A percentile compares a stretch with the other conserved stretches of the same genome.
phyloP scores from a whole-genome alignment of 1,140 invertebrate genomes.

The Probaryconus sp. region DNA sequence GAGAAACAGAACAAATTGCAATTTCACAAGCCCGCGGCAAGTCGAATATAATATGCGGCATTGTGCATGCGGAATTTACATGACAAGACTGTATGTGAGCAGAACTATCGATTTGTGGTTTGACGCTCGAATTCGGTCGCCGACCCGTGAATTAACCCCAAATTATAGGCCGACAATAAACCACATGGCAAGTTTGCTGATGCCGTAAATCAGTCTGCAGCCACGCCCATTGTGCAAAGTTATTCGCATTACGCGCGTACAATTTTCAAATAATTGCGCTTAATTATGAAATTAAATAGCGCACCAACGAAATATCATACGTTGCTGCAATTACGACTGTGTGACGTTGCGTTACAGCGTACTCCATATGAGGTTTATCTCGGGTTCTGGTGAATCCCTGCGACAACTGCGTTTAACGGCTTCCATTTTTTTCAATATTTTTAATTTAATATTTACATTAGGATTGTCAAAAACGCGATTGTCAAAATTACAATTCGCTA shows the following conservation, averaged over 20 bases:
- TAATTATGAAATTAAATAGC: slow-evolving; percentile 49
- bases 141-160: slow-evolving; percentile 76
- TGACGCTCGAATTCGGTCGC: slow-evolving; percentile 73
- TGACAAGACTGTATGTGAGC: slow-evolving; percentile 70
- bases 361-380: too few species aligned
- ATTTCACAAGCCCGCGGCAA: slow-evolving; percentile 41
- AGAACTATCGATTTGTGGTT: slow-evolving; percentile 77
- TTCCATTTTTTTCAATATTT: too few species aligned
- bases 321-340: too few species aligned
- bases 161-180: slow-evolving; percentile 77
- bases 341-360: too few species aligned
- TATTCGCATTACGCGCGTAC: slow-evolving; percentile 45
- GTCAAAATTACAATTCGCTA: too few species aligned
- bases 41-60: slow-evolving; percentile 60
- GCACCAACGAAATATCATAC: slow-evolving; percentile 16
- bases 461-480: too few species aligned
- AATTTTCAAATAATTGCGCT: slow-evolving; percentile 47
- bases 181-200: slow-evolving; percentile 70
- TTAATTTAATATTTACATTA: too few species aligned
- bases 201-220: slow-evolving; percentile 71
- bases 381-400: too few species aligned
- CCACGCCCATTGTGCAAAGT: slow-evolving; percentile 65
- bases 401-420: too few species aligned
- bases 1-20: slow-evolving; percentile 45
- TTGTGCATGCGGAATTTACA: slow-evolving; percentile 70